These are phyloP conservation scores for Tachysurus fulvidraco DNA, from an alignment of 2,113 vertebrate species.

Conservation along the genomic window DNA sequence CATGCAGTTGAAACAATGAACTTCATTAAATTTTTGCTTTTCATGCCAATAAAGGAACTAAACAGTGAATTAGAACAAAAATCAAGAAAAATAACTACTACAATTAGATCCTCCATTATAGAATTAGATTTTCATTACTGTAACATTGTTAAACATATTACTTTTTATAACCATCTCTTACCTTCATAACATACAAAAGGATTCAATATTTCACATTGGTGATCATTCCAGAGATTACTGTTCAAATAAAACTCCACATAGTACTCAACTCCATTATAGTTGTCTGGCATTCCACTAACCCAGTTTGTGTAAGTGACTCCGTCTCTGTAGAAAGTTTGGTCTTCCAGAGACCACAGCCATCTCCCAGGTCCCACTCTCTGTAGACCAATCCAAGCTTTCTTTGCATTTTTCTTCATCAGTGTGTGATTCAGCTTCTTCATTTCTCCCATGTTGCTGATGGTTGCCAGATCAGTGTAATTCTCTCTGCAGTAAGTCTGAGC, in stretches of 20 bases:
- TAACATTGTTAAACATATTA: neutral
- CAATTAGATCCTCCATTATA: neutral
- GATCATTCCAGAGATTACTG: no score
- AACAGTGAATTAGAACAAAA: neutral
- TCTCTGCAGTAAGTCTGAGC: constrained; percentile 17
- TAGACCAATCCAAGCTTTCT: constrained; percentile 20
- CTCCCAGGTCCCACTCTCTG: neutral
- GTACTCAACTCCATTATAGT: neutral
- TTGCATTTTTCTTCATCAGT: neutral
- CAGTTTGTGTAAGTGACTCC: neutral
- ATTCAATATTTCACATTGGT: rapidly evolving
- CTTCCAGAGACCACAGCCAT: constrained; percentile 33
- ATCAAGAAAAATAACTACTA: neutral
- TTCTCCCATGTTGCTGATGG: constrained; percentile 18
- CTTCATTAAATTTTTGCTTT: no score
- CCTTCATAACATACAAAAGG: constrained; percentile 34
- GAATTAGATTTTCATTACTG: neutral
- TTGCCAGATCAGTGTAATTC: neutral
- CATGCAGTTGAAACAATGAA: no score
- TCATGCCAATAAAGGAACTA: no score
- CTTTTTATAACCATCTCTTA: neutral
- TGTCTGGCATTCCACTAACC: constrained; percentile 31
- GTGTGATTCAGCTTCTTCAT: constrained; percentile 3
- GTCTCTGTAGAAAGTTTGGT: neutral
- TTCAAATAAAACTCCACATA: no score